Evolutionary conservation across 2,888 invertebrate species (phyloP).

Genomic region (Choristoneura rosaceana): DNA sequence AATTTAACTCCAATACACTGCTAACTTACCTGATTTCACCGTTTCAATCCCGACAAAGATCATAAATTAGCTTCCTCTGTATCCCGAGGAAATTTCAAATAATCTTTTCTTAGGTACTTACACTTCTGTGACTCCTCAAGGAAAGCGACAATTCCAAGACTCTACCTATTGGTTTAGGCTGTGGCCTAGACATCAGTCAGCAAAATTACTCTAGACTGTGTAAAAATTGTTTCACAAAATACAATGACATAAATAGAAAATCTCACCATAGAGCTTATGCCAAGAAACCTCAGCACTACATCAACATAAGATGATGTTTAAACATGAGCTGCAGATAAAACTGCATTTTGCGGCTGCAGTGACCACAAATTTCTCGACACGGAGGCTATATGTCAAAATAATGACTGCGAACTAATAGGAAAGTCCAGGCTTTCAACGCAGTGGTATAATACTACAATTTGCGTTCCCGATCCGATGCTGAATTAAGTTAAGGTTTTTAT

Average conservation of each 20-base stretch:
- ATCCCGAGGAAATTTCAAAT: too few species aligned
- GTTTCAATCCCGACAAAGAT: too few species aligned
- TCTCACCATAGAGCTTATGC: constrained; percentile 35
- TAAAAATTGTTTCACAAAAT: constrained; percentile 3
- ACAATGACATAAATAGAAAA: constrained; percentile 21
- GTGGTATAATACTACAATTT: constrained; percentile 6
- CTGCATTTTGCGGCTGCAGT: constrained; percentile 74
- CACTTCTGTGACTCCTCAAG: too few species aligned
- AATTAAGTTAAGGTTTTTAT: constrained; percentile 14
- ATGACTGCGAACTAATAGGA: constrained; percentile 75
- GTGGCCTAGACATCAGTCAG: too few species aligned
- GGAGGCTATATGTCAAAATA: constrained; percentile 82
- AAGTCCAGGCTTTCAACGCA: constrained; percentile 47
- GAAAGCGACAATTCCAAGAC: too few species aligned
- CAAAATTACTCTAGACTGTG: background rate
- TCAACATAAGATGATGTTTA: constrained; percentile 71
- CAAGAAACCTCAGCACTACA: constrained; percentile 66
- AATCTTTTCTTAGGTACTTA: too few species aligned
- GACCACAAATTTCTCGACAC: constrained; percentile 78
- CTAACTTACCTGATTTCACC: too few species aligned
- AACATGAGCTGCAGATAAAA: constrained; percentile 77
- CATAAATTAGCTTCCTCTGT: too few species aligned
- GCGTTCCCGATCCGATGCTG: background rate
- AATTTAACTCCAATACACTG: too few species aligned
- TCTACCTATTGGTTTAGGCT: too few species aligned